Evolutionary conservation across 2,888 invertebrate genomes (phyloP), one percentile per base, ranked within the genome.

Genomic region (Rhabditoides inermis): DNA sequence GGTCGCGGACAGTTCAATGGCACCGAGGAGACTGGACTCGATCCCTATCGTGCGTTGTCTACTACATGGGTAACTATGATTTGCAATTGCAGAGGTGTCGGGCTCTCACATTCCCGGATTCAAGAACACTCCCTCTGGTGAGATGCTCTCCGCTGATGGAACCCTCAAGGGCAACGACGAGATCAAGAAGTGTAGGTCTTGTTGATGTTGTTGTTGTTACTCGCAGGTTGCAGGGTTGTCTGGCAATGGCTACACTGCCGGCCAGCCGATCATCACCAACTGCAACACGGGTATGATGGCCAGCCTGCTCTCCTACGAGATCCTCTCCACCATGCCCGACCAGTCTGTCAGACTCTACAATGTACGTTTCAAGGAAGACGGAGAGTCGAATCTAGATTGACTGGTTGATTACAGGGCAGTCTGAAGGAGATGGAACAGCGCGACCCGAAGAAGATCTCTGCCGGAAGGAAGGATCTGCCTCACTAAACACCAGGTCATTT

Each of bases 341-440:
- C 46, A 55, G 4, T 45, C 51, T 12, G 63, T 63, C 23, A 46
- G 60, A 20, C 44, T 67, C 18, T 65, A 65, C 35, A 64, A 62
- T 44, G 60, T 57, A 44, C 26, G 51, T n/a, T n/a, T n/a, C n/a
- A n/a, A n/a, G n/a, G n/a, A n/a, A n/a, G 39, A 18, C n/a, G 40
- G 18, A 40, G 18, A 25, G 18, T 26, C 25, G 23, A 18, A 32
- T 4, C 5, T 18, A 30, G 18, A 7, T 32, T 26, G 45, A 35
- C 5, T 25, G 7, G 7, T 44, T 26, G 23, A 27, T 53, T 62
- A 36, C 41, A 66, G 66, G 71, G 71, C 26, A 67, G 69, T 28
- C 45, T 72, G 49, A 72, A 69, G 53, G 72, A 72, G 51, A 60
- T 72, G 62, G 72, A 69, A 51, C 35, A 55, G 22, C 51, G 70